Evolutionary conservation across 2,797 vertebrate genomes (phyloP).

Genomic region (Gallirallus australis): DNA sequence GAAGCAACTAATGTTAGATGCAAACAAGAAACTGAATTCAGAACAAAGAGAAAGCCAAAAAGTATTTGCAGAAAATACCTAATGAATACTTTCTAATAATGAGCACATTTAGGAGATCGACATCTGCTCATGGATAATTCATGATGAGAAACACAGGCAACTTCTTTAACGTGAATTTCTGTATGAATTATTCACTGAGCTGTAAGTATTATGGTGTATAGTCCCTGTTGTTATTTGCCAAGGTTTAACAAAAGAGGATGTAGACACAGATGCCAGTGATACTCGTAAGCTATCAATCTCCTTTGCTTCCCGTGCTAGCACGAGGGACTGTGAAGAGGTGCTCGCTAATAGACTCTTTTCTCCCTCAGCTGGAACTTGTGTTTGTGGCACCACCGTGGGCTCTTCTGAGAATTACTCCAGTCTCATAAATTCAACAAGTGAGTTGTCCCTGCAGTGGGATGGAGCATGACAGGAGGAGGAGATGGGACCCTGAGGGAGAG

Average conservation of each 20-base stretch:
- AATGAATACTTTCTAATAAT: neutral
- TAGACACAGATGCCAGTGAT: neutral
- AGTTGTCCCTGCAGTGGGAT: neutral
- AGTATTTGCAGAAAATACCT: neutral
- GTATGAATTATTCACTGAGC: neutral
- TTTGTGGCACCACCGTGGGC: neutral
- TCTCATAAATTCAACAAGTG: neutral
- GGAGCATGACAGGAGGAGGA: neutral
- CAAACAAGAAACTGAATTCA: neutral
- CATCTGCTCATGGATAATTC: conserved; percentile 40
- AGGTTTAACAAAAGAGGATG: neutral
- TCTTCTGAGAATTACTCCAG: neutral
- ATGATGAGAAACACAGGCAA: neutral
- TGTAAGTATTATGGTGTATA: neutral
- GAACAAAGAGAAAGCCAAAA: neutral
- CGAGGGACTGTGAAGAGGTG: neutral
- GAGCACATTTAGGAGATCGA: neutral
- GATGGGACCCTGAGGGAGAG: neutral
- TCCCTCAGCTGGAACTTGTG: neutral
- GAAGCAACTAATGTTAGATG: neutral
- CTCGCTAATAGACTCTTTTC: neutral
- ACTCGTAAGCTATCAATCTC: neutral
- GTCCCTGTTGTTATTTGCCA: neutral
- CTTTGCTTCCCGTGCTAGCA: neutral
- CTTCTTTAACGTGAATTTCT: neutral